Evolutionary conservation across 2,797 vertebrate genomes (phyloP), one percentile per base, ranked within the genome.

Genomic region (Octomys mimax): DNA sequence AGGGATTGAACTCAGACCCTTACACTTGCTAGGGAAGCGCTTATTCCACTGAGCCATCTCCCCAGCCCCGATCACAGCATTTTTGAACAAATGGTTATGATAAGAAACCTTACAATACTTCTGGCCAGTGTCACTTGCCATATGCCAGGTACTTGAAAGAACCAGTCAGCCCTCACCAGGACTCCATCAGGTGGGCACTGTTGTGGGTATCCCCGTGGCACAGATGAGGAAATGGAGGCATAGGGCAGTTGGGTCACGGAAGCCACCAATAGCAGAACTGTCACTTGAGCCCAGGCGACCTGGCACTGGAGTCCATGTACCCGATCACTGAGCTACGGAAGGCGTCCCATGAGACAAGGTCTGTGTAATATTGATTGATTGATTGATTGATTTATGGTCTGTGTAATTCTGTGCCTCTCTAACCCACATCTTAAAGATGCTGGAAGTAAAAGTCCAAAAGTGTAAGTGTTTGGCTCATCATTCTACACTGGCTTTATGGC

Each of bases 211-310:
- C 57, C 36, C 82, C 59, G 49, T 90, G n/a, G 52, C n/a, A 66
- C 66, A 90, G 94, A 78, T 62, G 57, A 92, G 42, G 57, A 91
- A 82, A 84, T 71, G 21, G 81, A 96, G 62, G 54, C 21, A 46
- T 28, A 70, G 71, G 78, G 62, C 28, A 42, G 54, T 83, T 64
- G 82, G 31, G 68, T 82, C 62, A 80, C 22, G 62, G 28, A 52
- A 68, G 54, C 82, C 54, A 28, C 33, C n/a, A 73, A 52, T 6
- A 36, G 36, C 54, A 82, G 33, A 81, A 75, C 73, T 10, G 33
- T 54, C 57, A n/a, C 42, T 68, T 61, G 62, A 93, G 89, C 54
- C 21, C 49, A 68, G 81, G 52, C 11, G 64, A 66, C 6, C 28
- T 19, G 39, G 77, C 36, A 77, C 24, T 46, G 77, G 36, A 52